Evolutionary conservation across 2,113 vertebrate species (phyloP), one percentile per base, ranked within the genome.

Genomic region (Promerops cafer): DNA sequence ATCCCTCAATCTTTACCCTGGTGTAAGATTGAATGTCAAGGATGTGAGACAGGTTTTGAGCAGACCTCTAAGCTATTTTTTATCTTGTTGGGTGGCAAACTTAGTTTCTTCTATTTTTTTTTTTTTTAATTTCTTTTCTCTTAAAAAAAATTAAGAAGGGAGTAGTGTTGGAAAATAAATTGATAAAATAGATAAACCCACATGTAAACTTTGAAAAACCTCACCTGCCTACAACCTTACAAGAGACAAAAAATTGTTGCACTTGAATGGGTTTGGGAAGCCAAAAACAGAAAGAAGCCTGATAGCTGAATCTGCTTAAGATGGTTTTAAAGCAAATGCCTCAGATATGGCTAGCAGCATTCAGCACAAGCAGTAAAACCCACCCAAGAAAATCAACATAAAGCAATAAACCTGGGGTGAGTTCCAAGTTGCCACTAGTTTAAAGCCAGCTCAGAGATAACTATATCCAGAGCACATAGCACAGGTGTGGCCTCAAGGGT

Each of bases 341-440:
- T 86, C 52, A 44, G 71, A 65, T 81, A 92, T 1, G 20, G 47
- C 33, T 35, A 80, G 75, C 71, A 92, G 75, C 64, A 59, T 22
- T 63, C 75, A 93, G 50, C 28, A 72, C 37, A 66, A 69, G 47
- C 0, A 0, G 56, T 72, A 86, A 77, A 93, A 96, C 69, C 75
- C 75, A 5, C 90, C 92, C 92, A 83, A 74, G 88, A 86, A 86
- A 95, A 89, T 86, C 63, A 93, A 93, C 86, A 95, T 20, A 92
- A 65, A 70, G 90, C 71, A 88, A 83, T 95, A 95, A 94, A 94
- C 12, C 27, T 56, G 54, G 64, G 31, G 27, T 63, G 79, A 77
- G 47, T 65, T 93, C 59, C 85, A 88, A 80, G 44, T 9, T 80
- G 57, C 63, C 66, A 56, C 28, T 56, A 37, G 45, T 52, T 86